A percentile compares a stretch with the other conserved stretches of the same genome.
Conservation (phyloP, 2,113 vertebrate species). For the Xerus inauris region DNA sequence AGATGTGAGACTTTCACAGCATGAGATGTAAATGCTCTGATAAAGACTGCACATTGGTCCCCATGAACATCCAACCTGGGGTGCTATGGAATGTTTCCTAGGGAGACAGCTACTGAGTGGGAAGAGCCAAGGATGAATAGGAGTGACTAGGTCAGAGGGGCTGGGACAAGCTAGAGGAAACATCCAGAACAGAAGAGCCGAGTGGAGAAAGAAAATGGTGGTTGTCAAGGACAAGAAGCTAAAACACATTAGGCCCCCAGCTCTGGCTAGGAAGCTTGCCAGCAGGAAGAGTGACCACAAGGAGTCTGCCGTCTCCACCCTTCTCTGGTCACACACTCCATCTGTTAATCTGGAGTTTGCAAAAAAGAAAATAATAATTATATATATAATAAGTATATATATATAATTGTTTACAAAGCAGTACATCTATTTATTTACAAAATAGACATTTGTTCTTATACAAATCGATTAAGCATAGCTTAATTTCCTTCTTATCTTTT, state of each 20-base stretch:
- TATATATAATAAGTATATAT: too few relatives aligned
- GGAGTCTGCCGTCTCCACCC: background rate
- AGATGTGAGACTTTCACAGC: rapidly evolving
- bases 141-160: background rate
- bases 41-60: background rate
- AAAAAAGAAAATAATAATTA: background rate
- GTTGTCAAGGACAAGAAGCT: background rate
- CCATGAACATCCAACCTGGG: background rate
- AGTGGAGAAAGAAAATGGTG: background rate
- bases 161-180: background rate
- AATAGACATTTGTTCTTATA: background rate
- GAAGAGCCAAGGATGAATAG: background rate
- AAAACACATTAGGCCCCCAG: background rate
- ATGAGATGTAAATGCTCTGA: background rate
- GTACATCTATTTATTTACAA: background rate
- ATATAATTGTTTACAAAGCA: background rate
- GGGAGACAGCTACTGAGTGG: background rate
- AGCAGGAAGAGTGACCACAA: background rate
- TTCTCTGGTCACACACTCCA: rapidly evolving
- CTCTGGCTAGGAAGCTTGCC: background rate
- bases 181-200: background rate
- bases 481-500: background rate
- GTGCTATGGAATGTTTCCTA: background rate
- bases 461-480: background rate
- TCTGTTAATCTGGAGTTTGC: background rate